phyloP scores from a whole-genome alignment of 2,797 vertebrate genomes.

The Microctenopoma stevenorrisi region DNA sequence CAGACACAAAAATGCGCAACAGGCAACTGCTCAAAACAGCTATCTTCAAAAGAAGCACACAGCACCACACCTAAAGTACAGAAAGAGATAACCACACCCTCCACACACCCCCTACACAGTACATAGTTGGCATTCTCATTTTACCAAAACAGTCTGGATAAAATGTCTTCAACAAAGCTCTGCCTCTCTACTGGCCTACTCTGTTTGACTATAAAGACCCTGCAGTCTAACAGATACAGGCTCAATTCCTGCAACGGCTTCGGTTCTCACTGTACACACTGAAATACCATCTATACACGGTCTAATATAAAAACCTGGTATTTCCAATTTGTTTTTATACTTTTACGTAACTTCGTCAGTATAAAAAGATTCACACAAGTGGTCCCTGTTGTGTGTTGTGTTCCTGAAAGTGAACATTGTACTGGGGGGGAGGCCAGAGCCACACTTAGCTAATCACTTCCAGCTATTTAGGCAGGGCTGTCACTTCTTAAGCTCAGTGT shows the following conservation, averaged over 20 bases:
- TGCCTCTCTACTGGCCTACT: neutral
- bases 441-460: slow-evolving; percentile 35
- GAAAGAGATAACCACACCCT: slow-evolving; percentile 51
- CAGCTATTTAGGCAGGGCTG: slow-evolving; percentile 40
- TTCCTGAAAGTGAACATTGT: slow-evolving; percentile 5
- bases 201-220: neutral
- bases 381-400: neutral
- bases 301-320: neutral
- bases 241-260: neutral
- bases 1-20: slow-evolving; percentile 43
- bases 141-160: neutral
- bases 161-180: slow-evolving; percentile 23
- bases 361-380: neutral
- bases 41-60: slow-evolving; percentile 53
- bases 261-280: neutral
- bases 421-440: neutral
- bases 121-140: slow-evolving; percentile 49
- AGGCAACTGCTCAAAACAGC: slow-evolving; percentile 19
- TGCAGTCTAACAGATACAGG: neutral
- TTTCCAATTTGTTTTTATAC: neutral
- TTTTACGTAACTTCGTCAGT: neutral
- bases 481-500: slow-evolving; percentile 29
- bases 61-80: slow-evolving; percentile 59
- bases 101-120: slow-evolving; percentile 51
- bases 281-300: neutral